A percentile compares a stretch with the other conserved stretches of the same genome.
Evolutionary conservation across 2,113 vertebrate species (phyloP).

Genomic region (Orientallactaga bullata): DNA sequence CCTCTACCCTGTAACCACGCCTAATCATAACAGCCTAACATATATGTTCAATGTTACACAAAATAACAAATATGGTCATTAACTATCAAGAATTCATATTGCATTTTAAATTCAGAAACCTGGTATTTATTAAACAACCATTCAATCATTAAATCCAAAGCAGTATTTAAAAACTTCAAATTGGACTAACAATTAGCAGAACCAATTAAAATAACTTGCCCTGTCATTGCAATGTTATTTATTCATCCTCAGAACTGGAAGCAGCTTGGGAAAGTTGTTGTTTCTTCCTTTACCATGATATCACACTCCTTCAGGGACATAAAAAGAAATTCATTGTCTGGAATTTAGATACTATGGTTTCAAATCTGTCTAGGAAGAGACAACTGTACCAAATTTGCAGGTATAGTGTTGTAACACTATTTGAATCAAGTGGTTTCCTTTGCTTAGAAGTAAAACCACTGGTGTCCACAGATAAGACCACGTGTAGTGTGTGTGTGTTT

Average conservation of each 20-base stretch:
- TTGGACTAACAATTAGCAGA: constrained; percentile 67
- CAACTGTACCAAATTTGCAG: constrained; percentile 76
- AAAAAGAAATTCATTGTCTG: constrained; percentile 68
- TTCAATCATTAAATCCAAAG: constrained; percentile 51
- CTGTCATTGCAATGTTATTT: constrained; percentile 41
- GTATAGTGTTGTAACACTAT: constrained; percentile 58
- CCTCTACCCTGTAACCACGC: neutral
- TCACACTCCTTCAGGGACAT: constrained; percentile 26
- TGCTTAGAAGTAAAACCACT: constrained; percentile 69
- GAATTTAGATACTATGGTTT: constrained; percentile 68
- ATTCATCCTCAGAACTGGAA: neutral
- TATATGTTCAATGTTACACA: constrained; percentile 55
- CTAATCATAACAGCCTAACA: constrained; percentile 13
- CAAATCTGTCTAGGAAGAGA: constrained; percentile 69
- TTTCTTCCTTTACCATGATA: constrained; percentile 29
- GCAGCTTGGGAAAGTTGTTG: neutral
- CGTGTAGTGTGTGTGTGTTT: no score
- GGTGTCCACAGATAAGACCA: constrained; percentile 19
- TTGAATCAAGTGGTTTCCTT: constrained; percentile 62
- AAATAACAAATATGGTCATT: constrained; percentile 43
- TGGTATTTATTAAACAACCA: constrained; percentile 72
- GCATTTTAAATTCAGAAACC: constrained; percentile 65
- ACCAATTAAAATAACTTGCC: constrained; percentile 53
- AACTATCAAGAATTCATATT: constrained; percentile 45
- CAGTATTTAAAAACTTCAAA: constrained; percentile 69